Evolutionary conservation across 2,888 invertebrate genomes (phyloP).

Genomic region (Cepaea hortensis): DNA sequence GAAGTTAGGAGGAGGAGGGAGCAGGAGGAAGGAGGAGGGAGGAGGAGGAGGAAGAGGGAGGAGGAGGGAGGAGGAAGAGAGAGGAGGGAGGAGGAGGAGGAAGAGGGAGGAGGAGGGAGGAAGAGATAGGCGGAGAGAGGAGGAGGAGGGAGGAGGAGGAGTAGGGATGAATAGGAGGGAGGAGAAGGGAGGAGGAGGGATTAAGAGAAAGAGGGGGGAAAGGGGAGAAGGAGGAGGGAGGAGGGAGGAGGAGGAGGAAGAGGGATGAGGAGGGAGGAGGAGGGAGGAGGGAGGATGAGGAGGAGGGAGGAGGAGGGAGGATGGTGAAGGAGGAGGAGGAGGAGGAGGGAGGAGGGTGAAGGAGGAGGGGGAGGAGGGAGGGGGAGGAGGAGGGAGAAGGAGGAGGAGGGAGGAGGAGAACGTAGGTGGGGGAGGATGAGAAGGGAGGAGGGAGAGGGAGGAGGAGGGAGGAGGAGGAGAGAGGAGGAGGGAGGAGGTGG

Average conservation of each 20-base stretch:
- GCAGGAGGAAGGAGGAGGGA: no score
- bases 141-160: no score
- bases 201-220: neutral
- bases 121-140: no score
- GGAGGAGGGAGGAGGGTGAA: no score
- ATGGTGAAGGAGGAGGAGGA: neutral
- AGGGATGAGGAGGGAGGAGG: no score
- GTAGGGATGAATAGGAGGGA: no score
- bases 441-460: neutral
- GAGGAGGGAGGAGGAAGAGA: neutral
- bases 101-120: neutral
- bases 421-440: no score
- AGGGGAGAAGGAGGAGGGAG: neutral
- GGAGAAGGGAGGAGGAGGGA: no score
- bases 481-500: no score
- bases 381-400: neutral
- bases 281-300: no score
- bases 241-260: neutral
- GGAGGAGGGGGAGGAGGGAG: neutral
- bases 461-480: neutral
- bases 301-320: neutral
- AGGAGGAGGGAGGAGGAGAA: neutral
- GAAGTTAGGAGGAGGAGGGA: no score
- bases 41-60: neutral
- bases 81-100: neutral